Evolutionary conservation across 2,113 vertebrate genomes (phyloP), one percentile per base, ranked within the genome.

Genomic region (Eira barbara): DNA sequence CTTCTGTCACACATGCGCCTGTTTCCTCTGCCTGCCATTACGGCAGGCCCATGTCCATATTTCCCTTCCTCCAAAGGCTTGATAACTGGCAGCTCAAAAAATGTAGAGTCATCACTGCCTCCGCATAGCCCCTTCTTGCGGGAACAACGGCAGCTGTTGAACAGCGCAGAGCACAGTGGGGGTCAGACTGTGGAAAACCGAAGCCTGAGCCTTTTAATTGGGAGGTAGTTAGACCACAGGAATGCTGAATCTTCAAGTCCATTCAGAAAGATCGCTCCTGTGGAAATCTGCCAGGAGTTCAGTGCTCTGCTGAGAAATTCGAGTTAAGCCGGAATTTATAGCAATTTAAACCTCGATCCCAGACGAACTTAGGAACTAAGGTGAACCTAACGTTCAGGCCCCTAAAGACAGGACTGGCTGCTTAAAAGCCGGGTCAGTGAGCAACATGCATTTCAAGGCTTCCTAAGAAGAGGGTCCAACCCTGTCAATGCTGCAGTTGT

Each of bases 281-380:
- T 98, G 98, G 97, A 97, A 97, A 97, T 97, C 49, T 95, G 94
- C 93, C 97, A 97, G 97, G 79, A 96, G 86, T 92, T 98, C 96
- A 97, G 96, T 89, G 86, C 97, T 98, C 96, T 95, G 80, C 94
- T 96, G 96, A 97, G 96, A 89, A 98, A 93, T 93, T 93, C 96
- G 94, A 97, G 76, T 97, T 97, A 98, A 98, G 97, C 85, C 85
- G 20, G 95, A 97, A 98, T 98, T 98, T 97, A 98, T 94, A 89
- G 95, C 96, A 93, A 84, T 91, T 39, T 83, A 97, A 97, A 86
- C 89, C 94, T 94, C 93, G 36, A 63, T 95, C 88, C 84, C 96
- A 91, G 90, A 96, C 91, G 85, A 96, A 95, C 83, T 39, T 88
- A 49, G 63, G 81, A 89, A 79, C 87, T 67, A 81, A 96, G 95